Evolutionary conservation across 2,888 invertebrate genomes (phyloP).

Genomic region (Cosmorhoe ocellata): DNA sequence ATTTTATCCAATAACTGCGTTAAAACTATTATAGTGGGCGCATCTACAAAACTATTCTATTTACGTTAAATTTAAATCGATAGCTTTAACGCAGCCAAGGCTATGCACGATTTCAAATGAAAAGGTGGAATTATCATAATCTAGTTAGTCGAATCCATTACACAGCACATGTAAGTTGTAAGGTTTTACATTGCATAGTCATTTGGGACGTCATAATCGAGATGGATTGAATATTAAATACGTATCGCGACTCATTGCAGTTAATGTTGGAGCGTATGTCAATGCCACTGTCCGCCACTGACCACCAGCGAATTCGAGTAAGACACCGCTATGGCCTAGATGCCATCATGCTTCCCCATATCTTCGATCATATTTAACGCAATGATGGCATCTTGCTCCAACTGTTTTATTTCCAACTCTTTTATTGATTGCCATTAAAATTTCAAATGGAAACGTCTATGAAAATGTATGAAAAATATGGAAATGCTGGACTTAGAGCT

Average conservation of each 20-base stretch:
- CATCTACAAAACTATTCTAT: neutral
- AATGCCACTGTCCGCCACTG: conserved; percentile 91
- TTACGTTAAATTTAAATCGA: neutral
- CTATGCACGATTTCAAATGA: conserved; percentile 16
- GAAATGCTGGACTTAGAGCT: neutral
- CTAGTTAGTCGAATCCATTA: conserved; percentile 16
- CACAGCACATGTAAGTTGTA: conserved; percentile 21
- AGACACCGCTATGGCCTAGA: conserved; percentile 79
- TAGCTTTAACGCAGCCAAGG: conserved; percentile 6
- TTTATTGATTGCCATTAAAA: conserved; percentile 2
- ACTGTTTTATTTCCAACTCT: conserved; percentile 38
- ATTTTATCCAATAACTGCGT: conserved; percentile 5
- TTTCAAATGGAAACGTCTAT: neutral
- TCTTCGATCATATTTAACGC: conserved; percentile 13
- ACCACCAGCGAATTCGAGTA: conserved; percentile 96
- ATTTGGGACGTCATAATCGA: conserved; percentile 6
- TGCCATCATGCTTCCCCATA: conserved; percentile 55
- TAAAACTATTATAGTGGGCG: neutral
- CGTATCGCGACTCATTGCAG: conserved; percentile 84
- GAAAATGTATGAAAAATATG: no score
- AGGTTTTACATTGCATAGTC: conserved; percentile 17
- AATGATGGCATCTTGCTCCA: conserved; percentile 62
- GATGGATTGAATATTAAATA: conserved; percentile 41
- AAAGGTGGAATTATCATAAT: conserved; percentile 15
- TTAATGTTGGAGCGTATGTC: conserved; percentile 95